These are phyloP conservation scores for Taurulus bubalis DNA, from an alignment of 2,113 vertebrate species.

Conservation along the genomic window DNA sequence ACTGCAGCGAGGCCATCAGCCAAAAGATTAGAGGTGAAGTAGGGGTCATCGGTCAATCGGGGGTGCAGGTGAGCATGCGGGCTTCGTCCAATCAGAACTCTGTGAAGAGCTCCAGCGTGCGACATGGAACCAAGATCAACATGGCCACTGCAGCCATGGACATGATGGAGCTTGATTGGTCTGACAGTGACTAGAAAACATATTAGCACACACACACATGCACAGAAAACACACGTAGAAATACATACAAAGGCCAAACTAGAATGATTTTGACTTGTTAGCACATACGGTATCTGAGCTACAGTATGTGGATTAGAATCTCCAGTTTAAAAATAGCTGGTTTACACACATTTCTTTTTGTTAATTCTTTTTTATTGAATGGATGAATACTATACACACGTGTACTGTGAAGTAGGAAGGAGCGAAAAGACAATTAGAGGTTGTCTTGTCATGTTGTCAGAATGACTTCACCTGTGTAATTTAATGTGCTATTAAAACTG, in stretches of 20 bases:
- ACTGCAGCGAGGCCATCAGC: constrained; percentile 71
- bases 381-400: constrained; percentile 51
- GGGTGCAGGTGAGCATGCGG: constrained; percentile 98
- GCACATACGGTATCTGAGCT: constrained; percentile 53
- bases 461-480: constrained; percentile 73
- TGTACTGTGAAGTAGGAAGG: constrained; percentile 71
- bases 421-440: constrained; percentile 40
- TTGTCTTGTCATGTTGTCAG: constrained; percentile 58
- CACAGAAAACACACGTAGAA: constrained; percentile 31
- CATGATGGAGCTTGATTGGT: constrained; percentile 95
- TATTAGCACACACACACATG: constrained; percentile 1
- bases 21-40: constrained; percentile 75
- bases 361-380: constrained; percentile 66
- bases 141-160: constrained; percentile 88
- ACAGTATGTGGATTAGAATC: constrained; percentile 53
- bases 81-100: constrained; percentile 94
- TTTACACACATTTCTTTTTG: constrained; percentile 58
- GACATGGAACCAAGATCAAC: constrained; percentile 95
- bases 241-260: constrained; percentile 65
- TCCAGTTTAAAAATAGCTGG: constrained; percentile 55
- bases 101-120: constrained; percentile 94
- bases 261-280: constrained; percentile 42
- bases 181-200: constrained; percentile 87
- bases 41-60: constrained; percentile 90
- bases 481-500: constrained; percentile 67